Evolutionary conservation across 35 echinoderm and acorn worm genomes (phyloP), one percentile per base, ranked within the genome.

Genomic region (Strongylocentrotus purpuratus): DNA sequence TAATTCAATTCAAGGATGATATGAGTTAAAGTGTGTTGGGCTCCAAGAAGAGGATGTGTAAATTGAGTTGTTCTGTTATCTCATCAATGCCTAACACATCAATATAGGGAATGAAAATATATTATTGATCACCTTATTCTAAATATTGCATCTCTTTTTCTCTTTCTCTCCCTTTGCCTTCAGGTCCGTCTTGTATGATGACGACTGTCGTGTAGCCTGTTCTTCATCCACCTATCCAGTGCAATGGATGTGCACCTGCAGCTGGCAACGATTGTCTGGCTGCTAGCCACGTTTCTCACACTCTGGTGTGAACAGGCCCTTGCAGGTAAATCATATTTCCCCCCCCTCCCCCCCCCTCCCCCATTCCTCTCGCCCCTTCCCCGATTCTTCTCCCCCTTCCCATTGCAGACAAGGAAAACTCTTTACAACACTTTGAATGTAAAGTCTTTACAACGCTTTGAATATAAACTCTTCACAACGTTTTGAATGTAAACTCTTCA

Each of bases 231-330:
- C 5, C 15, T 33, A 89, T 28, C 32, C 87, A 89, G 87, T 89
- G 87, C 87, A 89, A 89, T 89, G 87, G 87, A 89, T 89, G 45
- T 46, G 33, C 32, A 46, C 31, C 87, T 89, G 5, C 87, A 89
- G 31, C 32, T 89, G 25, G 87, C 87, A 89, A 89, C 87, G 31
- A 7, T 89, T 89, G 33, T 89, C 32, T 89, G 87, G 87, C 87
- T 89, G 87, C 33, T 89, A 89, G 87, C 87, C 87, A 89, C 87
- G 87, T 46, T 89, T 89, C 32, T 89, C 87, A 89, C 87, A 45
- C 45, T 89, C 6, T 25, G 12, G 87, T 89, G 87, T 89, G 87
- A 89, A 89, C 87, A 46, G 12, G 87, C 87, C 45, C 20, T 89
- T 89, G 87, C 87, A 89, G 87, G 87, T 89, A 89, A 35, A 11